Evolutionary conservation across 1,140 invertebrate species (phyloP).

Genomic region (Papilio polytes): DNA sequence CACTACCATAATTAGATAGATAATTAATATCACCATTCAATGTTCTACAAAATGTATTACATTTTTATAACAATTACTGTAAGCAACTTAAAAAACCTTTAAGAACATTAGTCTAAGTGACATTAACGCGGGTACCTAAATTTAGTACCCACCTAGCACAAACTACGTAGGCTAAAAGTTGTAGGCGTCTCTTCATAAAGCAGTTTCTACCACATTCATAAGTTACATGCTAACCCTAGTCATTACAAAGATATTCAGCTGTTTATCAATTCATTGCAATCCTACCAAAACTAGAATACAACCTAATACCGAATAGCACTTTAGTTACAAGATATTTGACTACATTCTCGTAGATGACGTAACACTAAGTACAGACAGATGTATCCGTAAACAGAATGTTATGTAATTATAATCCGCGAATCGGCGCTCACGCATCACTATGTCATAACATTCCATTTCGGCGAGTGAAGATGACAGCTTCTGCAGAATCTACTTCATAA

Average conservation of each 20-base stretch:
- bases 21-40: conserved; percentile 63
- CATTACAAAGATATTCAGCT: conserved; percentile 33
- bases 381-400: conserved; percentile 61
- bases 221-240: conserved; percentile 33
- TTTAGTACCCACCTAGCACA: conserved; percentile 39
- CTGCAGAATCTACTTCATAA: conserved; percentile 48
- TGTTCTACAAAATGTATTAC: conserved; percentile 51
- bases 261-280: conserved; percentile 55
- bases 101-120: conserved; percentile 40
- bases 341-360: conserved; percentile 58
- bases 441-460: conserved; percentile 51
- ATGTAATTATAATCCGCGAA: conserved; percentile 59
- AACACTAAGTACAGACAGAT: conserved; percentile 65
- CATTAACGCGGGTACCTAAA: conserved; percentile 35
- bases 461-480: conserved; percentile 38
- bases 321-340: conserved; percentile 65
- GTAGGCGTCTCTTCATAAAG: conserved; percentile 56
- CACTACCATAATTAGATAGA: conserved; percentile 50
- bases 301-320: conserved; percentile 77
- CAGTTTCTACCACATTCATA: conserved; percentile 45
- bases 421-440: conserved; percentile 52
- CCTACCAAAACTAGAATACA: conserved; percentile 54
- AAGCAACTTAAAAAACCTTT: conserved; percentile 45
- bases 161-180: conserved; percentile 56
- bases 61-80: conserved; percentile 40